Evolutionary conservation across 2,888 invertebrate species (phyloP).

Genomic region (Fissipunctia ypsillon): DNA sequence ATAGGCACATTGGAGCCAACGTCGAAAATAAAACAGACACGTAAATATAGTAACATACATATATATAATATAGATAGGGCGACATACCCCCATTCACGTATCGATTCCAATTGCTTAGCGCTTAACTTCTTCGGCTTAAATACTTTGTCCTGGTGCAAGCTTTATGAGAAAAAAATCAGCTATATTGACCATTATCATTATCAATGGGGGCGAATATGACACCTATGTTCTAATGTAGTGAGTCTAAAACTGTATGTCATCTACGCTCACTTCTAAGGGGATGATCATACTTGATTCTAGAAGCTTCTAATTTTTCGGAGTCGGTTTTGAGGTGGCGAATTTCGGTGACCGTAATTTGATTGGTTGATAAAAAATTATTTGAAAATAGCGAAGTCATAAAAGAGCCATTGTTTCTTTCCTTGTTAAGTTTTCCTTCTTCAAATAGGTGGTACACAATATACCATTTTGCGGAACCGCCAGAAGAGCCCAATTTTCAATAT

Average conservation of each 20-base stretch:
- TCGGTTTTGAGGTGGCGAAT: neutral
- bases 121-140: constrained; percentile 94
- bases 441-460: too few species aligned
- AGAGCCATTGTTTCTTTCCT: neutral
- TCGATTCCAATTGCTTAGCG: constrained; percentile 96
- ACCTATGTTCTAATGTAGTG: constrained; percentile 54
- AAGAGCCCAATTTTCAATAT: neutral
- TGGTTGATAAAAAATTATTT: neutral
- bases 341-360: neutral
- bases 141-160: constrained; percentile 86
- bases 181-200: constrained; percentile 64
- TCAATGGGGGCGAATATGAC: constrained; percentile 58
- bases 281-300: constrained; percentile 53
- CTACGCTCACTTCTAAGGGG: constrained; percentile 50
- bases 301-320: constrained; percentile 41
- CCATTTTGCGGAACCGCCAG: neutral
- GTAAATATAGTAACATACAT: constrained; percentile 72
- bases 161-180: constrained; percentile 79
- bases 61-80: constrained; percentile 67
- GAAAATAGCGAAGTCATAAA: neutral
- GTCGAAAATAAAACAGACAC: constrained; percentile 63
- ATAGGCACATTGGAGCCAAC: constrained; percentile 72
- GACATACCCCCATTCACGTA: constrained; percentile 96
- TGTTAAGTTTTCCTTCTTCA: neutral
- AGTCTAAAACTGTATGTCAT: constrained; percentile 58